Percentiles rank a stretch among this genome's conserved stretches.
Evolutionary conservation across 2,888 invertebrate species (phyloP).

Genomic region (Himalopsyche kuldschensis): DNA sequence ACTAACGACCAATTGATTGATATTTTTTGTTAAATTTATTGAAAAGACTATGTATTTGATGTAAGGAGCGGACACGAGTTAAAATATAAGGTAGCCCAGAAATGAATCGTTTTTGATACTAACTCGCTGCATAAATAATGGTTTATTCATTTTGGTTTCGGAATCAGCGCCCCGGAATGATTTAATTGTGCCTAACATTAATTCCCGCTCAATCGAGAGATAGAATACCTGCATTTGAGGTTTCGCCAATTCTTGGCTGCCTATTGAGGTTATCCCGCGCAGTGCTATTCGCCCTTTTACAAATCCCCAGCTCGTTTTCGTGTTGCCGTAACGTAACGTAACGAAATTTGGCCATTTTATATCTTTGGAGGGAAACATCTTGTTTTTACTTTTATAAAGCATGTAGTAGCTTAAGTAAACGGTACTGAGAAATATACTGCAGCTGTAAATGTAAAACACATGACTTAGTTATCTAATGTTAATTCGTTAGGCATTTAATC

Average conservation of each 20-base stretch:
- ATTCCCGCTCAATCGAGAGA: slow-evolving; percentile 8
- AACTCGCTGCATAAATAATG: not conserved
- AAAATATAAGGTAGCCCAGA: not conserved
- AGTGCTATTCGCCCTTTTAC: slow-evolving; percentile 7
- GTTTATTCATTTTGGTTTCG: not conserved
- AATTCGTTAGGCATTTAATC: not conserved
- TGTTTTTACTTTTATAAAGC: not conserved
- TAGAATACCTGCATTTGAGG: slow-evolving; percentile 20
- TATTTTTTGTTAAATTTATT: too few relatives aligned
- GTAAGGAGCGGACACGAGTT: too few relatives aligned
- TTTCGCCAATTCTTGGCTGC: slow-evolving; percentile 4
- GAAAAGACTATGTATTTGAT: too few relatives aligned
- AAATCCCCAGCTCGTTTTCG: slow-evolving; percentile 10
- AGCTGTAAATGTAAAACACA: not conserved
- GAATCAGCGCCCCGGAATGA: not conserved
- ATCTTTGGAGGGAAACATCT: not conserved
- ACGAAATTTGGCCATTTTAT: not conserved
- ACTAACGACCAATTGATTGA: not conserved
- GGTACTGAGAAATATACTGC: not conserved
- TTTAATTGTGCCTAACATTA: slow-evolving; percentile 5
- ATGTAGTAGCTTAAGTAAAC: not conserved
- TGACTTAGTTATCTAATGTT: not conserved
- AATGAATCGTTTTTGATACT: not conserved
- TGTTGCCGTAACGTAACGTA: not conserved
- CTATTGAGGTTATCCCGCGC: slow-evolving; percentile 3